Evolutionary conservation across 2,797 vertebrate species (phyloP).

Genomic region (Danio jaintianensis): DNA sequence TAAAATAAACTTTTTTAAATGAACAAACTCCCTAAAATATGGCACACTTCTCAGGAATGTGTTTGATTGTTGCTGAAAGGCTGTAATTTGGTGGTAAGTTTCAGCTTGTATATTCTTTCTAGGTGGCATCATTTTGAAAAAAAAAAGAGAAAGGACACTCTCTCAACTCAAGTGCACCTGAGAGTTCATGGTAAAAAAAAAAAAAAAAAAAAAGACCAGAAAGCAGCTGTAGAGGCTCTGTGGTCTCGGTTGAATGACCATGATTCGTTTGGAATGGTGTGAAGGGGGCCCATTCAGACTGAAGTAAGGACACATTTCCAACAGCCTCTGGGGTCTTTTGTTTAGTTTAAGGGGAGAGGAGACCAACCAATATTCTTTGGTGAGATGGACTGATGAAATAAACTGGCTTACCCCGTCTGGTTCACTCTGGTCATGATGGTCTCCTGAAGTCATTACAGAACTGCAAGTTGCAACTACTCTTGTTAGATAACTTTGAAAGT

Average conservation of each 20-base stretch:
- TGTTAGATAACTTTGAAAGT: not conserved
- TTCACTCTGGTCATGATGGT: not conserved
- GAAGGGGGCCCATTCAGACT: not conserved
- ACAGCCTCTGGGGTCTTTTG: slow-evolving; percentile 6
- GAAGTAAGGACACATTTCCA: not conserved
- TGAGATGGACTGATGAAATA: not conserved
- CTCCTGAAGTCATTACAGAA: not conserved
- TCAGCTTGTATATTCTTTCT: slow-evolving; percentile 10
- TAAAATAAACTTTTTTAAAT: not conserved
- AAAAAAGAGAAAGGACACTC: not conserved
- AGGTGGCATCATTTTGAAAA: not conserved
- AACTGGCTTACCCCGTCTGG: not conserved
- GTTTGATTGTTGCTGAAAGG: slow-evolving; percentile 8
- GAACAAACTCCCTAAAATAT: not conserved
- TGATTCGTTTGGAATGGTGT: not conserved
- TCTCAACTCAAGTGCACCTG: not conserved
- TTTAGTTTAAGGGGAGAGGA: not conserved
- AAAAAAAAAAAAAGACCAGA: not conserved
- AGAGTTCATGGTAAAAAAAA: not conserved
- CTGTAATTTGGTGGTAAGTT: not conserved
- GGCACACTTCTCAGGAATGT: not conserved
- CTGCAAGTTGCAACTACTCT: not conserved
- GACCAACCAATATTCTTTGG: not conserved
- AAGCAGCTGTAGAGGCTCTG: not conserved
- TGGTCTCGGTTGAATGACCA: slow-evolving; percentile 10